These are phyloP conservation scores for Drosophila kanapiae DNA, from an alignment of 1,140 invertebrate species.

Conservation along the genomic window DNA sequence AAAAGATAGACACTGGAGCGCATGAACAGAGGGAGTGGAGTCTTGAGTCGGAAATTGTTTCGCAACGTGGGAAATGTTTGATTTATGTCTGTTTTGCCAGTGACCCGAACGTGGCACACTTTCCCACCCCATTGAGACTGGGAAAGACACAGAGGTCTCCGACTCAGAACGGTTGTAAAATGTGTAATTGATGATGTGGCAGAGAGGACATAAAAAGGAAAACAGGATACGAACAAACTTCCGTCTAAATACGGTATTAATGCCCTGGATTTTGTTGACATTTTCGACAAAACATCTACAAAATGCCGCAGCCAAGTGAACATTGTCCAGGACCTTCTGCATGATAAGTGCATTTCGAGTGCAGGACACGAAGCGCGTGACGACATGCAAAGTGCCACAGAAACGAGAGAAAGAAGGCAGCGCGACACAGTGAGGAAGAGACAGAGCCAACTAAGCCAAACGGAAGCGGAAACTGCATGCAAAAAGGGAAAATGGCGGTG, in stretches of 20 bases:
- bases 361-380: slow-evolving; percentile 75
- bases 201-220: slow-evolving; percentile 67
- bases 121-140: neutral
- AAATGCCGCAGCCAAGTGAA: slow-evolving; percentile 51
- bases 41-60: slow-evolving; percentile 82
- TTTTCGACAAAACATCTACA: slow-evolving; percentile 81
- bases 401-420: slow-evolving; percentile 3
- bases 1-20: slow-evolving; percentile 68
- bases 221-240: slow-evolving; percentile 22
- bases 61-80: slow-evolving; percentile 83
- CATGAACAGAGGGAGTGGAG: slow-evolving; percentile 39
- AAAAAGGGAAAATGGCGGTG: slow-evolving; percentile 25
- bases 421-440: neutral
- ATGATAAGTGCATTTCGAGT: slow-evolving; percentile 78
- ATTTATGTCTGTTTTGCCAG: slow-evolving; percentile 77
- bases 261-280: slow-evolving; percentile 72
- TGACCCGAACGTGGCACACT: slow-evolving; percentile 52
- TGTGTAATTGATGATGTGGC: slow-evolving; percentile 83
- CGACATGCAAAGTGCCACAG: slow-evolving; percentile 69
- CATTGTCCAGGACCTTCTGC: slow-evolving; percentile 45
- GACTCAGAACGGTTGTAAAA: slow-evolving; percentile 73
- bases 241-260: slow-evolving; percentile 53
- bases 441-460: slow-evolving; percentile 66
- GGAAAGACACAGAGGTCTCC: neutral
- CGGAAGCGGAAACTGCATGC: slow-evolving; percentile 77